phyloP scores from a whole-genome alignment of 2,113 vertebrate genomes.

The Saguinus midas region DNA sequence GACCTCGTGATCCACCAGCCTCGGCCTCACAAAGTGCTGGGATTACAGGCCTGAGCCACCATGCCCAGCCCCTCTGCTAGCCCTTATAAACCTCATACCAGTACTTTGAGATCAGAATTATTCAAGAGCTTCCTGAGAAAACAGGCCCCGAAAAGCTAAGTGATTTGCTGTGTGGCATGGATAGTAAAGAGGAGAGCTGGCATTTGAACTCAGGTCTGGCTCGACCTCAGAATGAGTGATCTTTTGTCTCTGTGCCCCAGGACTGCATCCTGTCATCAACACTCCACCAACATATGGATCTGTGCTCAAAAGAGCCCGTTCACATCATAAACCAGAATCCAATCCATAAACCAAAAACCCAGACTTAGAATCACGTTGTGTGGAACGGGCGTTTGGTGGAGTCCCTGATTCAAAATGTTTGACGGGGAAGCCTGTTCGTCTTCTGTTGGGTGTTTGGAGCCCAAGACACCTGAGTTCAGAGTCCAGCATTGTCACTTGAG shows the following conservation, averaged over 20 bases:
- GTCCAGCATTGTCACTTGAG: not conserved
- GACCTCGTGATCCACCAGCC: too few relatives aligned
- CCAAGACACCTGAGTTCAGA: not conserved
- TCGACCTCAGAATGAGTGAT: not conserved
- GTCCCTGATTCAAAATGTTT: not conserved
- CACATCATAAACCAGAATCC: not conserved
- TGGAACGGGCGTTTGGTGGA: not conserved
- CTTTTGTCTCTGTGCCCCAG: not conserved
- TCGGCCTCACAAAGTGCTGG: too few relatives aligned
- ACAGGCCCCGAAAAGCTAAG: not conserved
- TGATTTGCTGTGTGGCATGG: not conserved
- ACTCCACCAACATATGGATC: not conserved
- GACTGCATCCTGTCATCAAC: not conserved
- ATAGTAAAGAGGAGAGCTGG: not conserved
- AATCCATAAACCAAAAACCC: not conserved
- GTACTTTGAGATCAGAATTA: not conserved
- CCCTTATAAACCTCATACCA: not conserved
- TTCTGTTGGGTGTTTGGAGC: not conserved
- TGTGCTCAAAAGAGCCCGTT: not conserved
- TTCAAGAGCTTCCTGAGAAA: not conserved
- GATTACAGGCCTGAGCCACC: too few relatives aligned
- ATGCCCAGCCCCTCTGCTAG: too few relatives aligned
- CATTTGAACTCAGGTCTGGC: not conserved
- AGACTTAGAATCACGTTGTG: not conserved
- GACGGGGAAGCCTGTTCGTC: not conserved